Evolutionary conservation across 2,888 invertebrate genomes (phyloP).

Genomic region (Sicus ferrugineus): DNA sequence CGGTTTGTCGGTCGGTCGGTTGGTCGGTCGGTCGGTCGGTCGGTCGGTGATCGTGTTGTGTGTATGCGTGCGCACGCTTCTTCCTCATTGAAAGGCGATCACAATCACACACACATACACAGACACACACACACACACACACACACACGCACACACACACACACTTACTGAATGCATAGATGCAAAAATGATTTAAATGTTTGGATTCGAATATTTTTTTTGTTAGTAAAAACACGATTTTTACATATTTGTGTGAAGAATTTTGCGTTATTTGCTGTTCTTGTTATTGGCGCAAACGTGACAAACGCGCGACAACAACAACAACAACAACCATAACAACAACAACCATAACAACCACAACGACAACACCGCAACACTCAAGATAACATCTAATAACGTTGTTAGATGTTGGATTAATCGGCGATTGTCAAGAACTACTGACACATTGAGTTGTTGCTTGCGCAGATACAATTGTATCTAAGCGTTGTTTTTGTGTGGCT

Average conservation of each 20-base stretch:
- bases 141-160: constrained; percentile 2
- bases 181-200: constrained; percentile 3
- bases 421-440: not conserved
- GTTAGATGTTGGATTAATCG: not conserved
- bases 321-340: constrained; percentile 7
- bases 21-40: not conserved
- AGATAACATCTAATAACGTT: not conserved
- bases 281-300: constrained; percentile 23
- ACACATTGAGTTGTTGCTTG: not conserved
- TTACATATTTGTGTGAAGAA: not conserved
- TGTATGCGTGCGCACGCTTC: constrained; percentile 14
- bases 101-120: constrained; percentile 4
- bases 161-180: not conserved
- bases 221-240: not conserved
- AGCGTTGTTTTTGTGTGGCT: not conserved
- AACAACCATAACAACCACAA: not conserved
- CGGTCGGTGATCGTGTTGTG: not conserved
- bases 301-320: constrained; percentile 12
- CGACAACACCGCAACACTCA: not conserved
- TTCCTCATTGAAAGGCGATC: constrained; percentile 30
- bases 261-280: constrained; percentile 1
- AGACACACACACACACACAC: not conserved
- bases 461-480: not conserved
- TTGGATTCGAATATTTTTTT: constrained; percentile 5
- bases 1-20: not conserved